These are phyloP conservation scores for Argopecten irradians DNA, from an alignment of 1,140 invertebrate species.

Conservation along the genomic window DNA sequence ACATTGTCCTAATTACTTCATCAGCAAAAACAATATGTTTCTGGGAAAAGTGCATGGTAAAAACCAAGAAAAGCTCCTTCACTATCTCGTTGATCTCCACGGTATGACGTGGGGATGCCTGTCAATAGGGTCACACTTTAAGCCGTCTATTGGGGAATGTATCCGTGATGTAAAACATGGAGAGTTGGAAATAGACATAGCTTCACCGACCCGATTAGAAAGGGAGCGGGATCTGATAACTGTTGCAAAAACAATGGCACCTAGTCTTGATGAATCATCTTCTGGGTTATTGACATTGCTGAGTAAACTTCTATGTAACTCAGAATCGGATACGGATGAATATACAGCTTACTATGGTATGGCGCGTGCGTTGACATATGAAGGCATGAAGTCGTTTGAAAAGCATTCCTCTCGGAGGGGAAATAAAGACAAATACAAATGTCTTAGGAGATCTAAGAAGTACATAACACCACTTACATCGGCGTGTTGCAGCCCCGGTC, in stretches of 20 bases:
- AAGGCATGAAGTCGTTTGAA: background rate
- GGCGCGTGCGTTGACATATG: background rate
- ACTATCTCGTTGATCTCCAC: background rate
- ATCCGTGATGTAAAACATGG: background rate
- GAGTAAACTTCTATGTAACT: background rate
- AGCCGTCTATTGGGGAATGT: background rate
- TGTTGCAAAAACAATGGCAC: background rate
- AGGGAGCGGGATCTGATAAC: background rate
- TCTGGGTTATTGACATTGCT: background rate
- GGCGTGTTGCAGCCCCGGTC: background rate
- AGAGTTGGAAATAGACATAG: background rate
- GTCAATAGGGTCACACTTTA: background rate
- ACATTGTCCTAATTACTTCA: constrained; percentile 40
- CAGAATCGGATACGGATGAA: background rate
- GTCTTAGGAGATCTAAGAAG: background rate
- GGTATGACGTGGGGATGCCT: background rate
- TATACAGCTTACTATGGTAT: background rate
- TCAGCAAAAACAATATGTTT: constrained; percentile 38
- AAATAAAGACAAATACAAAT: background rate
- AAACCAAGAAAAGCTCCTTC: background rate
- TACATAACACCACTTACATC: background rate
- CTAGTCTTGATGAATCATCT: too few relatives aligned
- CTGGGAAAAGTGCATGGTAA: constrained; percentile 15
- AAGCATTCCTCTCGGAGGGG: background rate
- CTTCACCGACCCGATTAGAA: background rate